These are phyloP conservation scores for Netelia inedita DNA, from an alignment of 2,888 invertebrate species.

Conservation along the genomic window DNA sequence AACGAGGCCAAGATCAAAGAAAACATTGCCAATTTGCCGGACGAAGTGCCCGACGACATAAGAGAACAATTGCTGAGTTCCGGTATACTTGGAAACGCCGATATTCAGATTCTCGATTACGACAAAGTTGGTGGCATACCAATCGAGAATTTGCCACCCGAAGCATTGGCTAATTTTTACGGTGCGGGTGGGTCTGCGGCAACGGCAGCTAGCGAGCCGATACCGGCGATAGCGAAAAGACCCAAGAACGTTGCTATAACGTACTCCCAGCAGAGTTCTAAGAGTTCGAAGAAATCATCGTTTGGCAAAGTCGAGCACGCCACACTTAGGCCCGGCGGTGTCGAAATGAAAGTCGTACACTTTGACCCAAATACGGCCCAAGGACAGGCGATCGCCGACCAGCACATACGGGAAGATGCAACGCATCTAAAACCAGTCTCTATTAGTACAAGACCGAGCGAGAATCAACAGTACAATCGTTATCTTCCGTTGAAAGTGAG, in stretches of 20 bases:
- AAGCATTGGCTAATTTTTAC: constrained; percentile 94
- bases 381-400: constrained; percentile 90
- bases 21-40: constrained; percentile 88
- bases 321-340: constrained; percentile 86
- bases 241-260: constrained; percentile 73
- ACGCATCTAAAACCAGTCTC: constrained; percentile 91
- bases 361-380: constrained; percentile 92
- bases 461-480: constrained; percentile 89
- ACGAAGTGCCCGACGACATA: constrained; percentile 95
- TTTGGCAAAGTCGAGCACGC: constrained; percentile 83
- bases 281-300: constrained; percentile 68
- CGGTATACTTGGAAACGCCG: constrained; percentile 94
- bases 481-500: constrained; percentile 94
- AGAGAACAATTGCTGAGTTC: constrained; percentile 93
- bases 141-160: constrained; percentile 93
- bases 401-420: constrained; percentile 90
- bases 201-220: constrained; percentile 89
- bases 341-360: constrained; percentile 94
- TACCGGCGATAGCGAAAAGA: constrained; percentile 88
- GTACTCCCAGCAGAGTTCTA: constrained; percentile 62
- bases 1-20: constrained; percentile 85
- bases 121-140: constrained; percentile 95
- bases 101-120: constrained; percentile 94
- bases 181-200: constrained; percentile 93
- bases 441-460: constrained; percentile 86